These are phyloP conservation scores for Brachionus asplanchnoidis DNA, from an alignment of 1,140 invertebrate genomes.

Conservation along the genomic window DNA sequence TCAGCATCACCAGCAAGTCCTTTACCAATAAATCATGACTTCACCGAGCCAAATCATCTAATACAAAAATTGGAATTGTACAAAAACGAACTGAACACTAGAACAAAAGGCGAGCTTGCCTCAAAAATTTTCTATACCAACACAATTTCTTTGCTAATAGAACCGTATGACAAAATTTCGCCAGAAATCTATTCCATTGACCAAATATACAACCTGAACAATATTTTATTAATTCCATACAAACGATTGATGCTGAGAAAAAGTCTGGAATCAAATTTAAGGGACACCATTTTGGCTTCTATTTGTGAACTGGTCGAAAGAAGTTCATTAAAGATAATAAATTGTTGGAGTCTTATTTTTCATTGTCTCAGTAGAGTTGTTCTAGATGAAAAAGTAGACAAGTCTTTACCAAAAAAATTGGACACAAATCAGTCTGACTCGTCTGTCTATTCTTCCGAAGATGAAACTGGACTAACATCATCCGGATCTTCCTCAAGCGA, in stretches of 20 bases:
- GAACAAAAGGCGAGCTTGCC: not conserved
- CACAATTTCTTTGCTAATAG: not conserved
- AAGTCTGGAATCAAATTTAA: not conserved
- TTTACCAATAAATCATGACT: not conserved
- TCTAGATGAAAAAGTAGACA: not conserved
- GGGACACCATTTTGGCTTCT: not conserved
- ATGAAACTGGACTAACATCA: not conserved
- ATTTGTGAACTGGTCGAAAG: conserved; percentile 12
- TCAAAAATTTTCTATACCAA: not conserved
- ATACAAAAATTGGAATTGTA: conserved; percentile 11
- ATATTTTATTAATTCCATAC: not conserved
- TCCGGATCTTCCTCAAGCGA: not conserved
- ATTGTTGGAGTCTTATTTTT: not conserved
- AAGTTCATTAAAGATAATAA: not conserved
- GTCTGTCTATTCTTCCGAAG: not conserved
- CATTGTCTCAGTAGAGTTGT: not conserved
- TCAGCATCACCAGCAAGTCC: not conserved
- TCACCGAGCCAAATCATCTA: not conserved
- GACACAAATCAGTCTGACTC: not conserved
- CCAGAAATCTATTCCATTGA: not conserved
- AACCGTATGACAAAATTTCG: not conserved
- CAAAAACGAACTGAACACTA: not conserved
- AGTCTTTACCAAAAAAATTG: not conserved
- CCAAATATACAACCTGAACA: not conserved
- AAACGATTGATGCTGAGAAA: not conserved